Evolutionary conservation across 2,113 vertebrate genomes (phyloP).

Genomic region (Lasiurus borealis): DNA sequence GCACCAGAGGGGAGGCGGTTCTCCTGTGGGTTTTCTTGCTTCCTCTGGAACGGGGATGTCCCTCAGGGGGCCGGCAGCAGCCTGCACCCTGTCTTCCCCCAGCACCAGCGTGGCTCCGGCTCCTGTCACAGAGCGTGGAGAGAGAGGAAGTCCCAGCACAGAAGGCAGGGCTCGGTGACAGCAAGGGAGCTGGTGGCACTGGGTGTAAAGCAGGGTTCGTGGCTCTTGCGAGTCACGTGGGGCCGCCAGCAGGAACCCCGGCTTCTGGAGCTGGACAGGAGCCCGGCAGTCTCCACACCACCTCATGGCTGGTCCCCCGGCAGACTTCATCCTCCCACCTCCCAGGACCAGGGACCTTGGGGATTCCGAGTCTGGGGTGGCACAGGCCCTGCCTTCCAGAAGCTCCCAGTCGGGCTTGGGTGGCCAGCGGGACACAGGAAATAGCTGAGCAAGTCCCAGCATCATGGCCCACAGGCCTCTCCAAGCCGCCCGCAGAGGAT

Average conservation of each 20-base stretch:
- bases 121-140: fast-evolving
- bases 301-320: background rate
- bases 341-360: background rate
- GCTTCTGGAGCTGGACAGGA: background rate
- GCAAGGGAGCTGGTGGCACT: fast-evolving
- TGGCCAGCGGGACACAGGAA: background rate
- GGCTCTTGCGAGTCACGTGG: background rate
- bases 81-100: background rate
- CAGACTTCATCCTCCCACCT: background rate
- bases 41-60: background rate
- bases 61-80: background rate
- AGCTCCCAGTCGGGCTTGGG: background rate
- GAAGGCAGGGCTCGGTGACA: background rate
- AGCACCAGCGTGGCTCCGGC: fast-evolving
- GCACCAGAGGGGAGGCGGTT: fast-evolving
- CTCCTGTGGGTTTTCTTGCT: background rate
- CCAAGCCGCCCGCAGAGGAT: background rate
- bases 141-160: background rate
- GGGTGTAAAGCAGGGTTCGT: too few species aligned
- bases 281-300: background rate
- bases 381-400: background rate
- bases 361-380: background rate
- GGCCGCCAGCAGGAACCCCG: background rate
- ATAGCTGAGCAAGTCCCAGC: background rate
- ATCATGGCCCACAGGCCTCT: background rate